Evolutionary conservation across 2,113 vertebrate species (phyloP), one percentile per base, ranked within the genome.

Genomic region (Centropus unirufus): DNA sequence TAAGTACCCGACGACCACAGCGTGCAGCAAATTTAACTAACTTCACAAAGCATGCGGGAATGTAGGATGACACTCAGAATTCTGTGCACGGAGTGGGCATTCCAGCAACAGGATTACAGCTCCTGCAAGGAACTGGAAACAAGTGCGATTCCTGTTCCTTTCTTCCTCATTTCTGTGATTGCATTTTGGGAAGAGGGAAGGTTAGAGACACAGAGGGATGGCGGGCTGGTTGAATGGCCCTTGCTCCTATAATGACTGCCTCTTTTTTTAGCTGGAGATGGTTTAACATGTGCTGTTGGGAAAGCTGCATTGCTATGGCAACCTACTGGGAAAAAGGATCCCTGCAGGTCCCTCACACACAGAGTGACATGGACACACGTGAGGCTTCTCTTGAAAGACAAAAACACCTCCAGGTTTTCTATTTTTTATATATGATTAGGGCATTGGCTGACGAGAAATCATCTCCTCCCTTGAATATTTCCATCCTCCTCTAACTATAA

Each of bases 271-370:
- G 54, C 36, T 72, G 58, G 54, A 66, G 63, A 72, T 63, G 36
- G 11, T 76, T 94, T 62, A 75, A 67, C 54, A 44, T 6, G 40
- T 64, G 49, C 42, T 72, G 46, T 87, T 90, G 49, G 59, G 54
- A 72, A 78, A 86, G 47, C 57, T 74, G 42, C 67, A 77, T 94
- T 84, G 74, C 92, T 73, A 92, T 92, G 83, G 86, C 74, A 92
- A 95, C 83, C 69, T 44, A 22, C 59, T 44, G 17, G 73, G 57
- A 66, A 64, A 52, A 47, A 26, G 20, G 55, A 82, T 58, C 63
- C 11, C 47, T 44, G 68, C 57, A 80, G 36, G 52, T 72, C 40
- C 54, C 27, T 80, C 54, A 62, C n/a, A 91, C 14, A 52, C 39
- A 22, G 32, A 67, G 5, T 83, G 86, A 87, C 42, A 61, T 30